Evolutionary conservation across 2,113 vertebrate genomes (phyloP).

Genomic region (Eleginops maclovinus): DNA sequence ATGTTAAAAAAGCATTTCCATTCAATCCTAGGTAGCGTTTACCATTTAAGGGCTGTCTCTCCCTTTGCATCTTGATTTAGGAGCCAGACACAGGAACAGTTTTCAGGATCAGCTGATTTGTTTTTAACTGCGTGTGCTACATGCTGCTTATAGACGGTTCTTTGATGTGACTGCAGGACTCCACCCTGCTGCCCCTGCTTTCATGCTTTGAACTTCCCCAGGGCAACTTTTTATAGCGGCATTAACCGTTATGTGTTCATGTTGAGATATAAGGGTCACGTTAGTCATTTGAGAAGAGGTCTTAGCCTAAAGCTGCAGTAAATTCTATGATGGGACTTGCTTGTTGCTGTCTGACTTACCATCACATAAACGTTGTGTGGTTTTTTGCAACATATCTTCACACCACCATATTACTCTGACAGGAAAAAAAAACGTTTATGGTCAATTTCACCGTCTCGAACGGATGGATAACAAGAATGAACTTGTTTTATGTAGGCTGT

Average conservation of each 20-base stretch:
- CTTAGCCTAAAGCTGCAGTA: background rate
- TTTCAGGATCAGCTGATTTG: slow-evolving; percentile 24
- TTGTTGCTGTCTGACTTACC: background rate
- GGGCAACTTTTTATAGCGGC: slow-evolving; percentile 34
- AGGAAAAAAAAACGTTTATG: background rate
- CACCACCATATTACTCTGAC: background rate
- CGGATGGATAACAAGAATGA: too few relatives aligned
- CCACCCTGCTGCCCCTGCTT: slow-evolving; percentile 47
- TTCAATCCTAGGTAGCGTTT: background rate
- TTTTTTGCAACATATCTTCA: background rate
- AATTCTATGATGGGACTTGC: slow-evolving; percentile 3
- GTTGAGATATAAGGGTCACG: slow-evolving; percentile 22
- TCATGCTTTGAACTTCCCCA: slow-evolving; percentile 33
- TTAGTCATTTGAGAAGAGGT: slow-evolving; percentile 18
- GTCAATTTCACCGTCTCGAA: too few relatives aligned
- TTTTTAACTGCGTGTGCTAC: slow-evolving; percentile 21
- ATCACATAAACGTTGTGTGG: slow-evolving; percentile 11
- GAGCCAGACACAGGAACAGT: slow-evolving; percentile 4
- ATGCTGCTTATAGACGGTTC: slow-evolving; percentile 10
- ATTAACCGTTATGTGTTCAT: slow-evolving; percentile 20
- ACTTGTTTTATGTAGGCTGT: too few relatives aligned
- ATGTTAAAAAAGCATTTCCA: background rate
- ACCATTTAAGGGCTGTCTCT: background rate
- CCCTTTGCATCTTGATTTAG: background rate
- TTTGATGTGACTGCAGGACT: slow-evolving; percentile 54